A percentile compares a stretch with the other conserved stretches of the same genome.
phyloP scores from a whole-genome alignment of 2,797 vertebrate genomes.

The Artibeus jamaicensis region DNA sequence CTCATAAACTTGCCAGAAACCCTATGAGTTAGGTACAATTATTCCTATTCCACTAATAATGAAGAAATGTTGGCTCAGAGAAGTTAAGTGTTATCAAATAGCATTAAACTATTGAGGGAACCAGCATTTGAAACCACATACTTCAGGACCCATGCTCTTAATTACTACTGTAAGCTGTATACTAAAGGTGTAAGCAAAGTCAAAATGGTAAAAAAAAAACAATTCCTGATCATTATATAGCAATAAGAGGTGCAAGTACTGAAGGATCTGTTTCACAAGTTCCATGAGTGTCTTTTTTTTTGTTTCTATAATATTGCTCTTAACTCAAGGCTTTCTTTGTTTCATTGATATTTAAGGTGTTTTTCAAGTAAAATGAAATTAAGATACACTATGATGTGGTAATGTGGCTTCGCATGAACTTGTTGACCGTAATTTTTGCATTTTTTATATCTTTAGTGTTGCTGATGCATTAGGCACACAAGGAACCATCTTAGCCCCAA shows the following conservation, averaged over 20 bases:
- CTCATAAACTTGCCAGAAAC: background rate
- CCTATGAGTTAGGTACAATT: background rate
- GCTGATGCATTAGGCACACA: background rate
- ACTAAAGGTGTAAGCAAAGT: background rate
- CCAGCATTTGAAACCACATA: background rate
- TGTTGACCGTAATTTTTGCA: background rate
- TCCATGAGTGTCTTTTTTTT: background rate
- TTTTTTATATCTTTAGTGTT: background rate
- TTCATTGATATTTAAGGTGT: background rate
- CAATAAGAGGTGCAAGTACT: background rate
- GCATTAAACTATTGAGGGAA: background rate
- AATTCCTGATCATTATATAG: background rate
- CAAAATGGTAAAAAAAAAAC: background rate
- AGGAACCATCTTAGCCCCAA: background rate
- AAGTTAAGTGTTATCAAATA: background rate
- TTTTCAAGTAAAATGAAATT: background rate
- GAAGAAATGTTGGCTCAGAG: background rate
- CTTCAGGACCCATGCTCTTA: background rate
- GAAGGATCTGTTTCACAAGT: background rate
- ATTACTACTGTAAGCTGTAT: background rate
- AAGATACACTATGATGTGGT: background rate
- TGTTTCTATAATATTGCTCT: background rate
- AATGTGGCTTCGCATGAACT: background rate
- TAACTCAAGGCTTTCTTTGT: background rate
- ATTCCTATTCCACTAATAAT: background rate